Evolutionary conservation across 1,140 invertebrate species (phyloP).

Genomic region (Lasioglossum albipes): DNA sequence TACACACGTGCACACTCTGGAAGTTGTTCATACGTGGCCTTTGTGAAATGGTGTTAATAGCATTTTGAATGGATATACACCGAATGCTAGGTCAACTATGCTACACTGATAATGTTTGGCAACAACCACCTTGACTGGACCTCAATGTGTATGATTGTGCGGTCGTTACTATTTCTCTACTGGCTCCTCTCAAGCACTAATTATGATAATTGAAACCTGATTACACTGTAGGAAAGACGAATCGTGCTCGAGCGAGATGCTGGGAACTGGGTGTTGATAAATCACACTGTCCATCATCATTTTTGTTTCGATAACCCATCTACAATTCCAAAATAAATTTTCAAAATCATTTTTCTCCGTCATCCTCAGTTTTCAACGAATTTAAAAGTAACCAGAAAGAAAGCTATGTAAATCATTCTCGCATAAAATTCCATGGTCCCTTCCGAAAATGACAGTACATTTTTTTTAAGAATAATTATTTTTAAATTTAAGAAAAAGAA

Average conservation of each 20-base stretch:
- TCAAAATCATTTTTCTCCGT: too few relatives aligned
- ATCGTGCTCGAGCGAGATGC: slow-evolving; percentile 63
- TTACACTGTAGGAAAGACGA: slow-evolving; percentile 72
- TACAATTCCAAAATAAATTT: too few relatives aligned
- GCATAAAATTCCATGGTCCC: too few relatives aligned
- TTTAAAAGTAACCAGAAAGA: too few relatives aligned
- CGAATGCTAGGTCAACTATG: slow-evolving; percentile 71
- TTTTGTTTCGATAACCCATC: too few relatives aligned
- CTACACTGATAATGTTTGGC: slow-evolving; percentile 76
- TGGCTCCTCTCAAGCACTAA: slow-evolving; percentile 67
- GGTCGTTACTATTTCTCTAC: slow-evolving; percentile 52
- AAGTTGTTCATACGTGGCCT: slow-evolving; percentile 71
- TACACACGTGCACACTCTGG: slow-evolving; percentile 60
- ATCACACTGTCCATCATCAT: too few relatives aligned
- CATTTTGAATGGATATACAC: slow-evolving; percentile 69
- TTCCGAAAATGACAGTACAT: too few relatives aligned
- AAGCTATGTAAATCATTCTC: too few relatives aligned
- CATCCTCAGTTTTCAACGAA: too few relatives aligned
- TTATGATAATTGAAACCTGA: slow-evolving; percentile 71
- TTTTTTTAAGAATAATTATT: too few relatives aligned
- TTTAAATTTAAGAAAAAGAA: too few relatives aligned
- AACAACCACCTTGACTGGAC: slow-evolving; percentile 68
- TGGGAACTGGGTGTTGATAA: slow-evolving; percentile 31
- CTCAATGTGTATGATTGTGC: slow-evolving; percentile 70
- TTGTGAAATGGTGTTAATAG: slow-evolving; percentile 57